Evolutionary conservation across 2,113 vertebrate species (phyloP).

Genomic region (Neolamprologus devosi): DNA sequence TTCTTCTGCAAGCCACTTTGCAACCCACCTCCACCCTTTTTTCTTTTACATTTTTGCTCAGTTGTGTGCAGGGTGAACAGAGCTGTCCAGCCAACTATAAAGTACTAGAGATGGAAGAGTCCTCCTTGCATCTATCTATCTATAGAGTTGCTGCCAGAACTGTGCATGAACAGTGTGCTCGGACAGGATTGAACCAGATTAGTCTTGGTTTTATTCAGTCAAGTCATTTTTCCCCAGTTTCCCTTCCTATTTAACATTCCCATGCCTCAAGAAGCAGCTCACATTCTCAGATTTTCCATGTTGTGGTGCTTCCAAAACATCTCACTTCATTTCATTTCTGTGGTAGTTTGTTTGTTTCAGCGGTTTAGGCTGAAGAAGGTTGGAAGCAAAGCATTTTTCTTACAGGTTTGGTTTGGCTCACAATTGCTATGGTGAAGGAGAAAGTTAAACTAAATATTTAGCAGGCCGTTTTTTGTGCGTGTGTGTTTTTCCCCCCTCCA

Average conservation of each 20-base stretch:
- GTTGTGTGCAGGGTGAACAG: not conserved
- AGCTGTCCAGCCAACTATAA: not conserved
- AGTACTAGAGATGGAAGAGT: not conserved
- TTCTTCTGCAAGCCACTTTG: not conserved
- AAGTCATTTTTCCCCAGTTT: not conserved
- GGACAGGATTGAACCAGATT: not conserved
- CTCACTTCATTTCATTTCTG: not conserved
- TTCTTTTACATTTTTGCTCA: not conserved
- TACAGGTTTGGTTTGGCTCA: conserved; percentile 33
- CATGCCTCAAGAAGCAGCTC: not conserved
- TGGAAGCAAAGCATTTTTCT: conserved; percentile 10
- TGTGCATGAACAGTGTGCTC: not conserved
- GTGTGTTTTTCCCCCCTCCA: not conserved
- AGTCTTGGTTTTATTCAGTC: not conserved
- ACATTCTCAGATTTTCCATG: conserved; percentile 30
- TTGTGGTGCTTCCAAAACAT: not conserved
- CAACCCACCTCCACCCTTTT: not conserved
- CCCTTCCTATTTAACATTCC: not conserved
- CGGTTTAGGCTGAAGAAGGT: not conserved
- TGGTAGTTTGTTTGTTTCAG: conserved; percentile 3
- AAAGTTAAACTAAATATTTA: conserved; percentile 30
- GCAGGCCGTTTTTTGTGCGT: not conserved
- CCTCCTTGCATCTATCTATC: not conserved
- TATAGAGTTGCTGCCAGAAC: not conserved
- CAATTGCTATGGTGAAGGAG: not conserved